Evolutionary conservation across 1,140 invertebrate genomes (phyloP), one percentile per base, ranked within the genome.

Genomic region (Papilio polyxenes): DNA sequence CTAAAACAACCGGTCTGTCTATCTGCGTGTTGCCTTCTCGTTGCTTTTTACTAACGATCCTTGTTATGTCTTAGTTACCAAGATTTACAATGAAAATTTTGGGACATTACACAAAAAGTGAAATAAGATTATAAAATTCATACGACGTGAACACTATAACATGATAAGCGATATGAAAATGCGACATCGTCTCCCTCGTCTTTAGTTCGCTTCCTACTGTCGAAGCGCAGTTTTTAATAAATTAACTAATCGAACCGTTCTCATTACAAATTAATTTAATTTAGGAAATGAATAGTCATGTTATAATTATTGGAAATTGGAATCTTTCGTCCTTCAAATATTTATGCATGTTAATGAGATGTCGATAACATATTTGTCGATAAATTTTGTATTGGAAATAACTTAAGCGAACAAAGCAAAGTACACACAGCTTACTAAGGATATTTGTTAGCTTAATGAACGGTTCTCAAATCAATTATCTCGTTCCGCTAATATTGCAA

Each of bases 11-110:
- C 75, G 75, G 75, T 77, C 48, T 23, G 49, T 77, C 72, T 37
- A 37, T 74, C 75, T 49, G 44, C 49, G 11, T 76, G 48, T 77
- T 77, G 37, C 20, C 75, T 31, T 53, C 48, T 77, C 49, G 75
- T 49, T 77, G 75, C 3, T 23, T 76, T 76, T 76, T 76, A 75
- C 40, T 76, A 53, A 53, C 49, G 75, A 77, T 77, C 75, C 75
- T 77, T 77, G 20, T 77, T 51, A 53, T 76, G 49, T 56, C 44
- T 49, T 11, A 13, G 75, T 77, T 77, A 49, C 75, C 75, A 77
- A 51, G 5, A 13, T 53, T 53, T 15, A 56, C 13, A 49, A 11
- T 56, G 0, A 31, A 77, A 75, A 49, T 15, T 17, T 15, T 44
- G 5, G 74, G 74, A 75, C 4, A 75, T 11, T 23, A 31, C 13